Conservation (phyloP, 2,113 vertebrate species). For the Silurus asotus region DNA sequence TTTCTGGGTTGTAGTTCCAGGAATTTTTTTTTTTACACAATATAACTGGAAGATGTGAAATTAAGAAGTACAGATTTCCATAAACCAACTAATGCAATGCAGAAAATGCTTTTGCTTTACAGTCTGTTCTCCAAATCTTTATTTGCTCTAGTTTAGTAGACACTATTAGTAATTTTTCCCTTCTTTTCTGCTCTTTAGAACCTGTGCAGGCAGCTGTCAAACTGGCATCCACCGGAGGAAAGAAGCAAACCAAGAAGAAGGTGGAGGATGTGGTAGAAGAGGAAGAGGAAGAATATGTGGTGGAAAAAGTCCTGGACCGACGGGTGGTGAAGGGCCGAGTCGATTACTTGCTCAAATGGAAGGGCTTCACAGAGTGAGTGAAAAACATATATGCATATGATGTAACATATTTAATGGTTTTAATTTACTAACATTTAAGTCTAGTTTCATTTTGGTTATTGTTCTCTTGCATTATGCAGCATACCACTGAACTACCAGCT, state of each 20-base stretch:
- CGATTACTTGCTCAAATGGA: constrained; percentile 97
- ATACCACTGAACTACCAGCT: not conserved
- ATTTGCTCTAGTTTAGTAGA: not conserved
- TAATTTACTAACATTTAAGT: not conserved
- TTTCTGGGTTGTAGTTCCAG: not conserved
- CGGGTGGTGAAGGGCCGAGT: constrained; percentile 89
- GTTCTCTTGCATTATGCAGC: not conserved
- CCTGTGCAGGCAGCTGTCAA: constrained; percentile 65
- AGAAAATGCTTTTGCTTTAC: not conserved
- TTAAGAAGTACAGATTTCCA: not conserved
- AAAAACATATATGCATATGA: not conserved
- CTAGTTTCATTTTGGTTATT: not conserved
- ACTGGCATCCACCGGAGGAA: constrained; percentile 86
- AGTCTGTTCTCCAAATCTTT: not conserved
- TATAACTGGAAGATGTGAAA: not conserved
- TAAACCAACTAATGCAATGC: not conserved
- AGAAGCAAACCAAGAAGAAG: constrained; percentile 93
- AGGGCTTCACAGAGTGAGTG: constrained; percentile 95
- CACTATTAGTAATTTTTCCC: too few species aligned
- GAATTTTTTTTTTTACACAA: not conserved
- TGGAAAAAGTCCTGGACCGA: constrained; percentile 94
- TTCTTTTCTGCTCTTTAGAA: constrained; percentile 13
- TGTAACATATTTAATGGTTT: not conserved
- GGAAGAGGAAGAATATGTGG: constrained; percentile 97
- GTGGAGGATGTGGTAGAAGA: constrained; percentile 91